Conservation (phyloP, 2,888 invertebrate species). For the Bhutanitis thaidina region DNA sequence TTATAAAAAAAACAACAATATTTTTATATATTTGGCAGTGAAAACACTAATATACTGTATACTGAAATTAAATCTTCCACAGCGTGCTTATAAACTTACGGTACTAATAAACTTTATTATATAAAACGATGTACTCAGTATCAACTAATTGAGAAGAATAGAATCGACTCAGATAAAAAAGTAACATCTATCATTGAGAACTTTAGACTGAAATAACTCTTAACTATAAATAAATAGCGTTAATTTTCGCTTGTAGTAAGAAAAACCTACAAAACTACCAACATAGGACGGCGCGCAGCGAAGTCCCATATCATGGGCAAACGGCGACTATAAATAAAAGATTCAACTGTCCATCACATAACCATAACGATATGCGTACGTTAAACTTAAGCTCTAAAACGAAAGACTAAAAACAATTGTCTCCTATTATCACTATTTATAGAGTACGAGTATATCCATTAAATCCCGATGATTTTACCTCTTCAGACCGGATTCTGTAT, state of each 20-base stretch:
- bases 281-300: conserved; percentile 68
- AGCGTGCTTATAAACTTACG: conserved; percentile 38
- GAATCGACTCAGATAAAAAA: conserved; percentile 46
- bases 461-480: not conserved
- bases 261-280: conserved; percentile 41
- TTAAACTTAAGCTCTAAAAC: conserved; percentile 67
- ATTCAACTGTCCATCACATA: conserved; percentile 55
- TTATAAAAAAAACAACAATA: conserved; percentile 38
- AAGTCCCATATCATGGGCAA: conserved; percentile 26
- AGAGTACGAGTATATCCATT: not conserved
- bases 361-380: conserved; percentile 71
- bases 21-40: conserved; percentile 75
- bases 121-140: conserved; percentile 34
- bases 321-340: conserved; percentile 63
- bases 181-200: conserved; percentile 38
- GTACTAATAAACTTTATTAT: conserved; percentile 45
- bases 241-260: conserved; percentile 37
- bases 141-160: conserved; percentile 35
- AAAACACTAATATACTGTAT: conserved; percentile 33
- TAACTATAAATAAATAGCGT: conserved; percentile 62
- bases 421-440: conserved; percentile 26
- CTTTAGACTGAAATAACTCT: conserved; percentile 44
- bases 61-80: conserved; percentile 36
- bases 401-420: conserved; percentile 46
- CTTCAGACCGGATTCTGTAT: not conserved